Conservation (phyloP, 2,888 invertebrate genomes). For the Caenorhabditis virilis region DNA sequence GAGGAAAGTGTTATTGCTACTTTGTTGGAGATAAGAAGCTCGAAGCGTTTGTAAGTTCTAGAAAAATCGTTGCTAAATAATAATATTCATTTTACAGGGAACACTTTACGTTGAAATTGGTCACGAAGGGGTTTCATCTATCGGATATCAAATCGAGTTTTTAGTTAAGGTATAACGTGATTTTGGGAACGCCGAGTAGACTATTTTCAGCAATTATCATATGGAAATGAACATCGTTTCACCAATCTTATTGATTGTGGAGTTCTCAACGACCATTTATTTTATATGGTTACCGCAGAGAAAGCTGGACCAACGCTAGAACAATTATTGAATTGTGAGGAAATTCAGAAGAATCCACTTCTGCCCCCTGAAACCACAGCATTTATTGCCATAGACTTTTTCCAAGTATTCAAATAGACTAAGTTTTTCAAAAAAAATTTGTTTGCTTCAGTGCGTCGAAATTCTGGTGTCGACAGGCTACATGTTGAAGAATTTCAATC, state of each 20-base stretch:
- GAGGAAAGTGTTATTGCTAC: constrained; percentile 7
- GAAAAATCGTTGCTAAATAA: no score
- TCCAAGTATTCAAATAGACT: neutral
- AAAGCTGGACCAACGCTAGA: constrained; percentile 8
- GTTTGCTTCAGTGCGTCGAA: constrained; percentile 8
- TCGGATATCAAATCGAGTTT: constrained; percentile 11
- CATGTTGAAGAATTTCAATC: constrained; percentile 16
- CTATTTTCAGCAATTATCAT: constrained; percentile 2
- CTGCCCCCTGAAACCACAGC: constrained; percentile 8
- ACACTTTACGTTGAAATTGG: constrained; percentile 14
- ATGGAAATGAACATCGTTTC: constrained; percentile 22
- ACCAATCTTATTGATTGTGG: constrained; percentile 8
- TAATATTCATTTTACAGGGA: no score
- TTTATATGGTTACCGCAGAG: constrained; percentile 12
- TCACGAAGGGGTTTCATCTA: constrained; percentile 3
- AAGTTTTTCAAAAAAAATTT: neutral
- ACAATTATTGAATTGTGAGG: neutral
- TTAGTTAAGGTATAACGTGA: neutral
- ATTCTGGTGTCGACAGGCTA: constrained; percentile 10
- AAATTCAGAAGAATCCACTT: neutral
- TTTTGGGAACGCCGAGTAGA: no score
- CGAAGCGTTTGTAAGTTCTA: constrained; percentile 17
- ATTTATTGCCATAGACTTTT: constrained; percentile 13
- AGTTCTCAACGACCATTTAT: constrained; percentile 17
- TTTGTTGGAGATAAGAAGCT: constrained; percentile 16